These are phyloP conservation scores for Gymnoscopelus microlampas DNA, from an alignment of 2,797 vertebrate species.

Conservation along the genomic window DNA sequence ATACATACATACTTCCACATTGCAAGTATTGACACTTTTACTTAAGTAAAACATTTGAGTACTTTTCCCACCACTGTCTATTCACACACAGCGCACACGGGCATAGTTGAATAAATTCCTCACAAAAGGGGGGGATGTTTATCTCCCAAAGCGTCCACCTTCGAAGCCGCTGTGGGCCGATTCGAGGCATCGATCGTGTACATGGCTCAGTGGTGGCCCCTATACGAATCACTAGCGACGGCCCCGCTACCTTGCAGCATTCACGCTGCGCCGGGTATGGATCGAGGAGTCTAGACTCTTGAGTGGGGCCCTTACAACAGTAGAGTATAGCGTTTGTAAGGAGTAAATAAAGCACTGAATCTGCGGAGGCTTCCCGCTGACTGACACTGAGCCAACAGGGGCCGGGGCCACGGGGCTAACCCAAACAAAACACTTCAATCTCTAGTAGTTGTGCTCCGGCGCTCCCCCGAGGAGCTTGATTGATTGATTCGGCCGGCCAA, in stretches of 20 bases:
- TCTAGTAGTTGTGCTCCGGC: conserved; percentile 60
- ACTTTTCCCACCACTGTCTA: too few relatives aligned
- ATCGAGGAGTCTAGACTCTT: conserved; percentile 41
- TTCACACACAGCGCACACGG: not conserved
- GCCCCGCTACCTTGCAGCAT: conserved; percentile 23
- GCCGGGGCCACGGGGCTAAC: conserved; percentile 64
- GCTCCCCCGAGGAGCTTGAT: conserved; percentile 68
- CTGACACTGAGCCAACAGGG: conserved; percentile 72
- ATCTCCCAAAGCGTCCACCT: conserved; percentile 30
- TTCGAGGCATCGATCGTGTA: conserved; percentile 43
- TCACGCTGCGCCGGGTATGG: conserved; percentile 41
- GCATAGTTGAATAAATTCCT: conserved; percentile 13
- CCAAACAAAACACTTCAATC: conserved; percentile 83
- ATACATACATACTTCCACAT: too few relatives aligned
- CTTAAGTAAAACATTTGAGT: too few relatives aligned
- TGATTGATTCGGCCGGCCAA: conserved; percentile 79
- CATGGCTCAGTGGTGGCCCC: conserved; percentile 11
- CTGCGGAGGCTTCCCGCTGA: conserved; percentile 46
- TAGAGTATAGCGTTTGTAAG: conserved; percentile 25
- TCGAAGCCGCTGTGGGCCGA: conserved; percentile 18
- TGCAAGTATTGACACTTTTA: too few relatives aligned
- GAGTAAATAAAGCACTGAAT: conserved; percentile 71
- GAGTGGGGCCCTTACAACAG: conserved; percentile 33
- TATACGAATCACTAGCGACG: conserved; percentile 38
- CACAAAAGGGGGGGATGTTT: conserved; percentile 4